Evolutionary conservation across 2,888 invertebrate genomes (phyloP), one percentile per base, ranked within the genome.

Genomic region (Onchidella celtica): DNA sequence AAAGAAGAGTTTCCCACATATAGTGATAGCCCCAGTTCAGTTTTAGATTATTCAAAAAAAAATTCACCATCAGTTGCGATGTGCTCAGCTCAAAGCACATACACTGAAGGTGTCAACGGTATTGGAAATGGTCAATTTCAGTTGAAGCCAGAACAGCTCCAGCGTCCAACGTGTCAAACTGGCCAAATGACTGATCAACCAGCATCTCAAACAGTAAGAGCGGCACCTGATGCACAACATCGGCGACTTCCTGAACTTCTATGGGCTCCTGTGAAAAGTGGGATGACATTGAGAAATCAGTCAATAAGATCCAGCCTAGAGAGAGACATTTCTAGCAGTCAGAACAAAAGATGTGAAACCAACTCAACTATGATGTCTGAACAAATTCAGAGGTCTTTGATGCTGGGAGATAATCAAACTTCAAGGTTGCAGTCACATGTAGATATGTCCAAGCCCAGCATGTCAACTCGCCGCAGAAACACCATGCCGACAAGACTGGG

Each of bases 401-500:
- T 21, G n/a, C 1, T 32, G 55, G 3, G 3, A 3, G n/a, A 17
- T 17, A 38, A 17, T 9, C 59, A 59, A 24, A 24, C 55, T 24
- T 6, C 47, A 11, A 17, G 47, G 9, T 47, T 47, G 47, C 9
- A 11, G 47, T 17, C 47, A 11, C 47, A 47, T 17, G 47, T 11
- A 47, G 14, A 59, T 1, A 21, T 17, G 21, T 27, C 32, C 17
- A n/a, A 57, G 1, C 4, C 3, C 21, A 55, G 34, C 3, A 9
- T 17, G 32, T 32, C n/a, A 32, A 34, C n/a, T 38, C 11, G 47
- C 36, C 73, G 73, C 4, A n/a, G 73, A 4, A 73, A 73, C 38
- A 73, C 73, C 32, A 73, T 73, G 73, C 73, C 73, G 36, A 61
- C 73, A 0, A 57, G 36, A 57, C 21, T 73, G 55, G 61, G 59